Evolutionary conservation across 1,140 invertebrate genomes (phyloP), one percentile per base, ranked within the genome.

Genomic region (Atta texana): DNA sequence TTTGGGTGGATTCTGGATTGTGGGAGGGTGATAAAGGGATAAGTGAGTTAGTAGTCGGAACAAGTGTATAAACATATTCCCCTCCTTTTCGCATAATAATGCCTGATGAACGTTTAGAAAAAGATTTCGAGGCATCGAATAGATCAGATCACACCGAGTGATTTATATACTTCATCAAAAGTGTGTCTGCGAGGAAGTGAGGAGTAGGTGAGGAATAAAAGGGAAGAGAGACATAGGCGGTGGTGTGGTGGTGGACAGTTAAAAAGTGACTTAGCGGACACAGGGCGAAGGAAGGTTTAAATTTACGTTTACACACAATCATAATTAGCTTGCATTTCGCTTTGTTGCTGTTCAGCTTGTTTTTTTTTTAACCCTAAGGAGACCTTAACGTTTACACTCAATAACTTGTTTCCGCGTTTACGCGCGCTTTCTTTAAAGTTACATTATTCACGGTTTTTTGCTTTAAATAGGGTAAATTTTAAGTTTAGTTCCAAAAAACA

Each of bases 401-500:
- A 93, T 94, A 94, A 93, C 92, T 93, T 93, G 91, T 85, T 86
- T 74, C 86, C 61, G 87, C 59, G 76, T 53, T 86, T 85, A 76
- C 86, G 86, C 88, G 75, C 80, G 86, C 89, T 87, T 93, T 51
- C 51, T 89, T 87, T 68, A 84, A 59, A 76, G 85, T 72, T 84
- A 86, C 66, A 63, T 87, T 82, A 85, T 89, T 89, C 89, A 87
- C 88, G 89, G 85, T 89, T 90, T 87, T 88, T 90, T 75, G 82
- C 85, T 90, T 91, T 92, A 93, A 91, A 91, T 90, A 93, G 87
- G 82, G 87, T 92, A 93, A 94, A 92, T 95, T 94, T 93, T 91
- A 94, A 93, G 90, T 93, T 95, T 94, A 94, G 87, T 94, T 95
- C 93, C 93, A 93, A 92, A 94, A 95, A 95, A 95, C 94, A 95